Base-by-base conservation (phyloP, 2,797 vertebrate genomes). In the Pangasius krempfi region DNA sequence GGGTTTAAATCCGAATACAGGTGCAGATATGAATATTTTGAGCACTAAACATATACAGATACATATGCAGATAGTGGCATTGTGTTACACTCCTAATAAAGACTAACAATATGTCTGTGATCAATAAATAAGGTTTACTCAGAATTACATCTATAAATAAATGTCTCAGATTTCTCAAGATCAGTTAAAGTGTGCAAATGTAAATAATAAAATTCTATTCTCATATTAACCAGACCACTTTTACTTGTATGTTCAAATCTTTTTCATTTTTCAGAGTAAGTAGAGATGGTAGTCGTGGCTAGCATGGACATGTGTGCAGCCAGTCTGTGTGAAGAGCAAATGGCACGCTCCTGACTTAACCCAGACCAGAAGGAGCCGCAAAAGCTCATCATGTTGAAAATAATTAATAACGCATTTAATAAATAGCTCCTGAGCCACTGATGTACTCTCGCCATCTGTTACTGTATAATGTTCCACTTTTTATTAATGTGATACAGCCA, bases 381-480 rank as follows among this genome's bases (percentile, higher is more conserved):
- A 89, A 94, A 95, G 94, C 95, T 95, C 93, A 94, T 95, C 93
- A 93, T 96, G 95, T 95, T 95, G 92, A 95, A 96, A 96, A 96
- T 96, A 96, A 96, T 96, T 96, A 96, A 96, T 96, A 96, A 96
- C 94, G 89, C 94, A 95, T 96, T 96, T 96, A 96, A 96, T 96
- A 96, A 96, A 96, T 96, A 94, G 94, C 96, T 96, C 93, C 94
- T 95, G 95, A 95, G 95, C 94, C 94, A 88, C 92, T 92, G 85
- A 95, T 94, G 94, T 92, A 94, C 95, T 94, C 94, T 94, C 94
- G 92, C 96, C 96, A 96, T 97, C 96, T 97, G 96, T 94, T 96
- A 91, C 91, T 91, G 92, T 93, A 93, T 94, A 95, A 95, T 93
- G 92, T 93, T 93, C 93, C 93, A 89, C 91, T 94, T 86, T 95